These are phyloP conservation scores for Polyommatus iphigenia DNA, from an alignment of 2,888 invertebrate species.

Conservation along the genomic window DNA sequence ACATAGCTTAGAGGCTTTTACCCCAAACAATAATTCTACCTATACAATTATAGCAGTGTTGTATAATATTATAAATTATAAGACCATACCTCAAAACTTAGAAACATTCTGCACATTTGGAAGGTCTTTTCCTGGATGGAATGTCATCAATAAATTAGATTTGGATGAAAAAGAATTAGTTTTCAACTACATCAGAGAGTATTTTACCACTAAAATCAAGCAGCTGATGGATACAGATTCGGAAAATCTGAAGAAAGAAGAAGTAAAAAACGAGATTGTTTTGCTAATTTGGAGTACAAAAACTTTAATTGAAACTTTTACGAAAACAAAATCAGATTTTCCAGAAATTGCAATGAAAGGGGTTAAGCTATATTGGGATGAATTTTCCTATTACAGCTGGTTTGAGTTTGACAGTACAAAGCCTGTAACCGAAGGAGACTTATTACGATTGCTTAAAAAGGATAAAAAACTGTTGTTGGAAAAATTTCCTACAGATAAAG, in stretches of 20 bases:
- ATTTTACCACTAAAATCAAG: slow-evolving; percentile 46
- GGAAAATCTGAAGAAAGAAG: slow-evolving; percentile 44
- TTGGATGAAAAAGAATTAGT: slow-evolving; percentile 42
- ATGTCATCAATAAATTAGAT: slow-evolving; percentile 39
- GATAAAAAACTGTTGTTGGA: slow-evolving; percentile 40
- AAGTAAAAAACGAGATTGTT: slow-evolving; percentile 39
- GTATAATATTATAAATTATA: slow-evolving; percentile 51
- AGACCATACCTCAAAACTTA: slow-evolving; percentile 46
- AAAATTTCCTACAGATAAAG: slow-evolving; percentile 35
- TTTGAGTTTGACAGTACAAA: slow-evolving; percentile 35
- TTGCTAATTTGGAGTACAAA: slow-evolving; percentile 40
- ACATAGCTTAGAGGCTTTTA: slow-evolving; percentile 52
- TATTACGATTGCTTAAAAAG: slow-evolving; percentile 43
- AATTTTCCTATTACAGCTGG: slow-evolving; percentile 40
- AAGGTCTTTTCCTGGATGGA: slow-evolving; percentile 37
- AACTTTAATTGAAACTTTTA: slow-evolving; percentile 44
- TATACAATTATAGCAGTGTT: slow-evolving; percentile 45
- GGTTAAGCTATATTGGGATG: slow-evolving; percentile 45
- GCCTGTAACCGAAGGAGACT: slow-evolving; percentile 38
- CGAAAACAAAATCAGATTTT: slow-evolving; percentile 49
- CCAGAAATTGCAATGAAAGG: slow-evolving; percentile 50
- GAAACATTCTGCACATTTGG: slow-evolving; percentile 39
- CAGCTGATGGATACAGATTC: slow-evolving; percentile 40
- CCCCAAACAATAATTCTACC: slow-evolving; percentile 43
- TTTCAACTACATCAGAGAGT: slow-evolving; percentile 46